These are phyloP conservation scores for Oncorhynchus keta DNA, from an alignment of 2,113 vertebrate genomes.

Conservation along the genomic window DNA sequence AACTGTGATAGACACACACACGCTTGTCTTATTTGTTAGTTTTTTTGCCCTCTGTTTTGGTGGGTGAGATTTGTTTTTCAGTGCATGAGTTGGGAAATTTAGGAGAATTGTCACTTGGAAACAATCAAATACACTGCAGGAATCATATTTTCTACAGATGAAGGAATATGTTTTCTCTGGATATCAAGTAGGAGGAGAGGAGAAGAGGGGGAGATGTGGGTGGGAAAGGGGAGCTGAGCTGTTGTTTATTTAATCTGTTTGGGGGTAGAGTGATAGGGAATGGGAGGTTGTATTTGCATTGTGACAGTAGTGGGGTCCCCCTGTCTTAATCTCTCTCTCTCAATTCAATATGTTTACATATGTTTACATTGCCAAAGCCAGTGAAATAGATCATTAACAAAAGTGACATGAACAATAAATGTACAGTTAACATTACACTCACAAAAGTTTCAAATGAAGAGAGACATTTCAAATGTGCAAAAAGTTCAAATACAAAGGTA, in stretches of 20 bases:
- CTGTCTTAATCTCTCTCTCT: neutral
- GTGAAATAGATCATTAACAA: too few species aligned
- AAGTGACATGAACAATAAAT: too few species aligned
- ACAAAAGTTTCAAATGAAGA: too few species aligned
- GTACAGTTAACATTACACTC: too few species aligned
- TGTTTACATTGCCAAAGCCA: too few species aligned
- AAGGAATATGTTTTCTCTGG: neutral
- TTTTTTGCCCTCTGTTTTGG: neutral
- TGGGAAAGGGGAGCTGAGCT: neutral
- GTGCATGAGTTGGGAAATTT: neutral
- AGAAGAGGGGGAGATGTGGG: neutral
- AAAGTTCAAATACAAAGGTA: too few species aligned
- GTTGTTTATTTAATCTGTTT: neutral
- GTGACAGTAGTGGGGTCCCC: neutral
- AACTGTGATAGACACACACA: neutral
- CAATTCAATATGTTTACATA: too few species aligned
- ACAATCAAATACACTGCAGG: neutral
- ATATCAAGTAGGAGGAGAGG: neutral
- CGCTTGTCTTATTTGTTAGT: neutral
- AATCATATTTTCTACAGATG: neutral
- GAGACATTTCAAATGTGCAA: too few species aligned
- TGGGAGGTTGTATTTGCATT: neutral
- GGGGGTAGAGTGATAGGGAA: neutral
- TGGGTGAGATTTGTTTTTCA: neutral
- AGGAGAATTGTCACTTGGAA: constrained; percentile 15